A percentile compares a stretch with the other conserved stretches of the same genome.
Evolutionary conservation across 1,140 invertebrate species (phyloP).

Genomic region (Panonychus citri): DNA sequence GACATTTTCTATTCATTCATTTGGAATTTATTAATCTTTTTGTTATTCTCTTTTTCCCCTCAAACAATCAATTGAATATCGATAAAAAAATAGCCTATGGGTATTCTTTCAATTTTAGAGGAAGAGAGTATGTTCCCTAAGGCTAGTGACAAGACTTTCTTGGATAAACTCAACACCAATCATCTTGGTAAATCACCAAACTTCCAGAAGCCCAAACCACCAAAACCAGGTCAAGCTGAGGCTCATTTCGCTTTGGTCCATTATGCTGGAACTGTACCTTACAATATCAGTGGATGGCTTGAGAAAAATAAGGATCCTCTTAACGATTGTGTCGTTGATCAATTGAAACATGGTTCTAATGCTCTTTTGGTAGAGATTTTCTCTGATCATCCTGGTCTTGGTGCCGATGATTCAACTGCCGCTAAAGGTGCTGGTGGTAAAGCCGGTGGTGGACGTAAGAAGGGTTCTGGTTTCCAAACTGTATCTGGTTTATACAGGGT

Average conservation of each 20-base stretch:
- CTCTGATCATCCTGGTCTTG: slow-evolving; percentile 78
- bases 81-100: slow-evolving; percentile 99
- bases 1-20: too few relatives aligned
- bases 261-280: slow-evolving; percentile 91
- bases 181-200: slow-evolving; percentile 95
- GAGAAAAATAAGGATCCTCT: slow-evolving; percentile 99
- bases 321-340: slow-evolving; percentile 93
- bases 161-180: slow-evolving; percentile 91
- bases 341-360: slow-evolving; percentile 80
- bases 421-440: slow-evolving; percentile 40
- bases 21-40: background rate
- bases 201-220: slow-evolving; percentile 81
- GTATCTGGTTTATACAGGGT: slow-evolving; percentile 65
- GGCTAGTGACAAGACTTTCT: slow-evolving; percentile 91
- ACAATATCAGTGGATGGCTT: slow-evolving; percentile 93
- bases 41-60: background rate
- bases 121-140: slow-evolving; percentile 99
- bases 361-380: slow-evolving; percentile 71
- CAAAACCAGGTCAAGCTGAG: slow-evolving; percentile 76
- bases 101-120: slow-evolving; percentile 98
- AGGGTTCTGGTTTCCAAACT: slow-evolving; percentile 68
- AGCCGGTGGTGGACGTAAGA: slow-evolving; percentile 38
- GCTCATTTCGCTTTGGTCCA: slow-evolving; percentile 96
- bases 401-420: slow-evolving; percentile 44
- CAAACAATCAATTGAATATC: too few relatives aligned